phyloP scores from a whole-genome alignment of 2,797 vertebrate genomes.

The Lacerta viridis region DNA sequence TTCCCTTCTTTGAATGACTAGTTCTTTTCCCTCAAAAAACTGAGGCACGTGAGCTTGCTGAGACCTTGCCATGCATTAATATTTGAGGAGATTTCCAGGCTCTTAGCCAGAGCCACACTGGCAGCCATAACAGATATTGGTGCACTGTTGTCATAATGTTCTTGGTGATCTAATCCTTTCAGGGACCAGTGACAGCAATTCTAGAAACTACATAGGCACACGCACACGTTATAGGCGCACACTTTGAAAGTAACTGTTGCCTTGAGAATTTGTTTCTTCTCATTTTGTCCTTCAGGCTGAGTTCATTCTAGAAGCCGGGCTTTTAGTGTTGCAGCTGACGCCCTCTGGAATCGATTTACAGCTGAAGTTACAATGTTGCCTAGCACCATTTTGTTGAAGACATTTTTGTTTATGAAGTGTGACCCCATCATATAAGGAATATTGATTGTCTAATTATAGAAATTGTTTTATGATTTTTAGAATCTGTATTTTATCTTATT shows the following conservation, averaged over 20 bases:
- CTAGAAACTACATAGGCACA: background rate
- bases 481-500: no score
- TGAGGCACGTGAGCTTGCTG: background rate
- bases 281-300: background rate
- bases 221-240: background rate
- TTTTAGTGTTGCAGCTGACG: no score
- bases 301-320: no score
- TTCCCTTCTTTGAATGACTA: background rate
- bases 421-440: no score
- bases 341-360: no score
- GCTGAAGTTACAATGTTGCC: no score
- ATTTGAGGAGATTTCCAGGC: background rate
- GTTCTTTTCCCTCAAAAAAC: background rate
- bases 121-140: background rate
- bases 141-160: background rate
- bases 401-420: no score
- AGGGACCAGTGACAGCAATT: background rate
- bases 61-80: background rate
- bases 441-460: no score
- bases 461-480: no score
- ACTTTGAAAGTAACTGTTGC: background rate
- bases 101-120: background rate
- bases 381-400: no score
- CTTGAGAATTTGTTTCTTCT: background rate
- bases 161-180: background rate